Evolutionary conservation across 1,140 invertebrate genomes (phyloP).

Genomic region (Microplitis demolitor): DNA sequence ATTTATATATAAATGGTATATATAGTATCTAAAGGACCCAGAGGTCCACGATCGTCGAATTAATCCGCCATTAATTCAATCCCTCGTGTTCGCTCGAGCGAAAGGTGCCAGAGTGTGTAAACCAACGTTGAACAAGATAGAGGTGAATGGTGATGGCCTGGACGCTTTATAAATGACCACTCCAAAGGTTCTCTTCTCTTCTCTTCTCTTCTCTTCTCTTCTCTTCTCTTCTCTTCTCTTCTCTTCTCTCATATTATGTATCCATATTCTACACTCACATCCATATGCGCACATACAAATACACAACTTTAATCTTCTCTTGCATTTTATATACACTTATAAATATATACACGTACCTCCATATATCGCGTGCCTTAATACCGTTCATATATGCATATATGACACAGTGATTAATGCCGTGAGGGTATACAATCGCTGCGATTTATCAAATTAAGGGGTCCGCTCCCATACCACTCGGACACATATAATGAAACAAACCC

Average conservation of each 20-base stretch:
- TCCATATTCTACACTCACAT: neutral
- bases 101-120: conserved; percentile 56
- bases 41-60: conserved; percentile 50
- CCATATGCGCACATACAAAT: neutral
- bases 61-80: conserved; percentile 61
- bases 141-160: conserved; percentile 37
- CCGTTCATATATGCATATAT: conserved; percentile 59
- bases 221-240: too few species aligned
- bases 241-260: neutral
- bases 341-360: conserved; percentile 1
- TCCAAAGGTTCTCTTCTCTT: conserved; percentile 17
- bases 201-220: neutral
- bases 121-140: conserved; percentile 59
- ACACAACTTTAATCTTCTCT: conserved; percentile 8
- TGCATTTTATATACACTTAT: conserved; percentile 25
- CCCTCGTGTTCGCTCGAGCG: conserved; percentile 40
- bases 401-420: conserved; percentile 56
- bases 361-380: conserved; percentile 44
- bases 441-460: conserved; percentile 63
- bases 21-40: neutral
- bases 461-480: conserved; percentile 25
- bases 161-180: conserved; percentile 58
- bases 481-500: conserved; percentile 47
- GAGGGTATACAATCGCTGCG: conserved; percentile 55
- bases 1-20: neutral